Conservation (phyloP, 2,888 invertebrate species). For the Brassicogethes aeneus region DNA sequence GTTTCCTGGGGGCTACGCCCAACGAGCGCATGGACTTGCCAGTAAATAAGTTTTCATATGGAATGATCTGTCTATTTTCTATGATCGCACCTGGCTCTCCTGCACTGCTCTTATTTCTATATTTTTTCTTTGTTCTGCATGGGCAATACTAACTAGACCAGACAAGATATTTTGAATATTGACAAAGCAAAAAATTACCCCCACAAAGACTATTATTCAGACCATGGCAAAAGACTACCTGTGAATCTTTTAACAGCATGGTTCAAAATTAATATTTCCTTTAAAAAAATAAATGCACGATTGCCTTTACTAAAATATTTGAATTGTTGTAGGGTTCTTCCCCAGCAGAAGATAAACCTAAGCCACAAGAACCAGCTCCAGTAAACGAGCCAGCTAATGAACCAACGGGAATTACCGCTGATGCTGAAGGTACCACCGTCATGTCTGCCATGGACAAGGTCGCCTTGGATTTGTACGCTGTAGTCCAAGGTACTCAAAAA, state of each 20-base stretch:
- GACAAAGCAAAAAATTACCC: background rate
- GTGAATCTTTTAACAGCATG: too few species aligned
- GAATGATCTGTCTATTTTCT: background rate
- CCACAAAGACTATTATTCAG: too few species aligned
- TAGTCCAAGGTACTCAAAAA: conserved; percentile 54
- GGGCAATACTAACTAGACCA: background rate
- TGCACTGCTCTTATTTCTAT: background rate
- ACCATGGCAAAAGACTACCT: too few species aligned
- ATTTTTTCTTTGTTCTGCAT: background rate
- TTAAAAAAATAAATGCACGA: too few species aligned
- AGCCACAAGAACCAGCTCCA: conserved; percentile 35
- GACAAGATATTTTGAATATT: background rate
- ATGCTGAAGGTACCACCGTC: conserved; percentile 50
- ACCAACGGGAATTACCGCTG: conserved; percentile 28
- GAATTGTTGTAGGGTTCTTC: background rate
- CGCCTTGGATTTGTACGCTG: conserved; percentile 74
- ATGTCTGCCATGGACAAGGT: conserved; percentile 48
- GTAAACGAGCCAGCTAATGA: conserved; percentile 35
- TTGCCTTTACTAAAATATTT: background rate
- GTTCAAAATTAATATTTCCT: too few species aligned
- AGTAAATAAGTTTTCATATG: conserved; percentile 13
- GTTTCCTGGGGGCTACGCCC: conserved; percentile 51
- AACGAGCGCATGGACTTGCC: conserved; percentile 41
- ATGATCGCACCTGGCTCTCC: background rate
- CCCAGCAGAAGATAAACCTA: conserved; percentile 7